Conservation (phyloP, 1,140 invertebrate species). For the Papilio helenus region DNA sequence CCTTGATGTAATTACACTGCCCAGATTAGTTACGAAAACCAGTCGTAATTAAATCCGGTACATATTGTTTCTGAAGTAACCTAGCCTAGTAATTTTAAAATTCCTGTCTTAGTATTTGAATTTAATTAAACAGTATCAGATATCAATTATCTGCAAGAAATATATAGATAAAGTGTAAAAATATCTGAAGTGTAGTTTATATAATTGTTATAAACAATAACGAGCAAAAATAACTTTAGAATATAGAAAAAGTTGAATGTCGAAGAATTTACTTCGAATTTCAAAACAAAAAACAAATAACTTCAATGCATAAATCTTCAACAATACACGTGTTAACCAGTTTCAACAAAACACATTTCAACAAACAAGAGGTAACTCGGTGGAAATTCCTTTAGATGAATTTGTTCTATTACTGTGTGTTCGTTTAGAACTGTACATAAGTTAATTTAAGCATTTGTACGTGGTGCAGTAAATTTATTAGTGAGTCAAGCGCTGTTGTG, state of each 20-base stretch:
- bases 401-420: not conserved
- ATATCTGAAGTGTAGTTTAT: no score
- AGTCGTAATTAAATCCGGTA: not conserved
- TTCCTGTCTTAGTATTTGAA: not conserved
- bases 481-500: constrained; percentile 60
- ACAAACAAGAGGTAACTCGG: constrained; percentile 10
- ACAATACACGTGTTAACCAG: not conserved
- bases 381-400: constrained; percentile 17
- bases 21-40: not conserved
- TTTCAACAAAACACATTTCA: not conserved
- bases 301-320: not conserved
- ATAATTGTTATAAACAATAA: no score
- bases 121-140: not conserved
- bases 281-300: not conserved
- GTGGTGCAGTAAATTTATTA: constrained; percentile 32
- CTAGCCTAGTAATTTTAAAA: not conserved
- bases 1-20: no score
- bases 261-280: no score
- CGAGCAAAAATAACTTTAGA: no score
- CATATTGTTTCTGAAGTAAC: not conserved
- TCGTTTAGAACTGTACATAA: constrained; percentile 32
- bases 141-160: not conserved
- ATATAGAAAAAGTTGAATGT: no score
- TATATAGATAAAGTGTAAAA: no score
- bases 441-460: constrained; percentile 22